phyloP scores from a whole-genome alignment of 2,797 vertebrate species.

The Picus viridis region DNA sequence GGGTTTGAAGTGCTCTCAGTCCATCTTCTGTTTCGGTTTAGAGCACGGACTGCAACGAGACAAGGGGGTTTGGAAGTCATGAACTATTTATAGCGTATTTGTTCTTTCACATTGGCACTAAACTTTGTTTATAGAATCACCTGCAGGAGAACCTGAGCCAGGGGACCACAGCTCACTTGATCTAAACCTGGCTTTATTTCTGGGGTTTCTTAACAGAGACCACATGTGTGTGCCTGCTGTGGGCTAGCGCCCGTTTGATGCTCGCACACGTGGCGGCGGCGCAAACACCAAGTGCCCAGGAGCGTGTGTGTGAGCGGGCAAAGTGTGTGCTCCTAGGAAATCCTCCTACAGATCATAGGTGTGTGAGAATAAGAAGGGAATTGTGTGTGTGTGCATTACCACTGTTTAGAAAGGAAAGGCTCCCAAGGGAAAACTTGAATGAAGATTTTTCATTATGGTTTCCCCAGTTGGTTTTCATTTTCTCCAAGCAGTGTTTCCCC shows the following conservation, averaged over 20 bases:
- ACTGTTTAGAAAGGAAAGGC: background rate
- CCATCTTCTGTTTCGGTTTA: slow-evolving; percentile 65
- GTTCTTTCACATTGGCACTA: slow-evolving; percentile 67
- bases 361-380: background rate
- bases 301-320: background rate
- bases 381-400: rapidly evolving
- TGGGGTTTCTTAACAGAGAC: slow-evolving; percentile 58
- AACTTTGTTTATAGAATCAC: slow-evolving; percentile 69
- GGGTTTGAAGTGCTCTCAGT: slow-evolving; percentile 45
- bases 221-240: slow-evolving; percentile 40
- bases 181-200: slow-evolving; percentile 69
- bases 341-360: background rate
- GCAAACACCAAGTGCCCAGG: background rate
- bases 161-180: slow-evolving; percentile 64
- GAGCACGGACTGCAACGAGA: slow-evolving; percentile 50
- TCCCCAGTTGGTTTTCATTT: slow-evolving; percentile 17
- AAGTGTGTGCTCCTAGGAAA: background rate
- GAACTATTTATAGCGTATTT: slow-evolving; percentile 71
- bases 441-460: slow-evolving; percentile 21
- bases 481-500: background rate
- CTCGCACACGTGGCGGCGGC: background rate
- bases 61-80: slow-evolving; percentile 53
- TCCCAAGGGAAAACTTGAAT: slow-evolving; percentile 20
- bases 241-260: background rate
- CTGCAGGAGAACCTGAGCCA: slow-evolving; percentile 63